phyloP scores from a whole-genome alignment of 2,797 vertebrate genomes.

The Hoplostethus atlanticus region DNA sequence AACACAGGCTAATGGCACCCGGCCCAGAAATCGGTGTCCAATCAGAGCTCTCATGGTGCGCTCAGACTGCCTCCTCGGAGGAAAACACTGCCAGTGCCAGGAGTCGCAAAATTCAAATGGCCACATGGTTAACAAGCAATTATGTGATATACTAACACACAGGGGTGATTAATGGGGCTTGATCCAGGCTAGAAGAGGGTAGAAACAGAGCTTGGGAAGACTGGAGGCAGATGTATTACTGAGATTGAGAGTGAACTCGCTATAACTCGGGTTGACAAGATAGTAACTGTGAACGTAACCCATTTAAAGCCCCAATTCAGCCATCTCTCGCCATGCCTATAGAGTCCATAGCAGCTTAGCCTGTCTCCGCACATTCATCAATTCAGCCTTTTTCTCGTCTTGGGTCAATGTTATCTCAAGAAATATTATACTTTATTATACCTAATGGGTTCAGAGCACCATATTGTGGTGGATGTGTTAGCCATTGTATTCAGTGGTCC shows the following conservation, averaged over 20 bases:
- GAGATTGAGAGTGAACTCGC: background rate
- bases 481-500: background rate
- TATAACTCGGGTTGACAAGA: background rate
- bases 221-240: background rate
- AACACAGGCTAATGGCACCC: background rate
- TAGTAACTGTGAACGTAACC: background rate
- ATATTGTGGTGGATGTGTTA: background rate
- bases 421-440: conserved; percentile 41
- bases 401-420: conserved; percentile 26
- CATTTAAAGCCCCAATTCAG: conserved; percentile 22
- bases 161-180: background rate
- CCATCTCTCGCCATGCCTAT: conserved; percentile 11
- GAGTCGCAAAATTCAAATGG: background rate
- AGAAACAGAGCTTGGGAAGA: background rate
- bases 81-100: background rate
- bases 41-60: background rate
- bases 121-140: background rate
- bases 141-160: background rate
- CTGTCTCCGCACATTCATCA: conserved; percentile 33
- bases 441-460: conserved; percentile 15
- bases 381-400: conserved; percentile 18
- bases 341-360: conserved; percentile 24
- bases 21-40: background rate
- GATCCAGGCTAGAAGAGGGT: background rate
- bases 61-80: background rate